Base-by-base conservation (phyloP, 1,140 invertebrate species). In the Cyphomyrmex costatus region DNA sequence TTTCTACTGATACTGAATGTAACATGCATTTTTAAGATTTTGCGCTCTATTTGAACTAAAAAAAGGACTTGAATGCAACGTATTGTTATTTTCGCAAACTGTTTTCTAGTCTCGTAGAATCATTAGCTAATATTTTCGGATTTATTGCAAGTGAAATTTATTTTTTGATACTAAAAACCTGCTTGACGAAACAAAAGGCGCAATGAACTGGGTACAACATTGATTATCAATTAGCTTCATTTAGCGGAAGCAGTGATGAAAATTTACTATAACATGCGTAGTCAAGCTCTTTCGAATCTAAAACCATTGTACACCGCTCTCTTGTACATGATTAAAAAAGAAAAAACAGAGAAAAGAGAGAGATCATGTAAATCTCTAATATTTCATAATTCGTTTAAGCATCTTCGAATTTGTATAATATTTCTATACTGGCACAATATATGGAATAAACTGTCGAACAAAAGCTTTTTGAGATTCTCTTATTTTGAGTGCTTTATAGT, bases 391-490 rank as follows among this genome's bases (percentile, higher is more conserved):
- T 89, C 89, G 78, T 87, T 89, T 86, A 61, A 89, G 92, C 83
- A 89, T 92, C 90, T 90, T 91, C 88, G 88, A 91, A 93, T 94
- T 94, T 94, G 92, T 94, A 94, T 93, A 63, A 94, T 93, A 94
- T 94, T 94, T 94, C 93, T 94, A 94, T 94, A 93, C 93, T 89
- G 88, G 90, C 92, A 93, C 92, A 93, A 88, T 93, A 88, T 92
- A 94, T 88, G 93, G 92, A 94, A 94, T 94, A 94, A 94, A 93
- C 84, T 91, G 87, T 92, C 90, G 79, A 93, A 90, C 73, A 90
- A 88, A 91, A 78, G 27, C 60, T 71, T 63, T 56, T 65, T 66
- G 14, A 53, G 14, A n/a, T 66, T 46, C 24, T 2, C 5, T 65
- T 77, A 27, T 16, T 30, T 27, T 7, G 71, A 70, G 3, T 10